Evolutionary conservation across 2,113 vertebrate species (phyloP).

Genomic region (Potamarius usumacintae): DNA sequence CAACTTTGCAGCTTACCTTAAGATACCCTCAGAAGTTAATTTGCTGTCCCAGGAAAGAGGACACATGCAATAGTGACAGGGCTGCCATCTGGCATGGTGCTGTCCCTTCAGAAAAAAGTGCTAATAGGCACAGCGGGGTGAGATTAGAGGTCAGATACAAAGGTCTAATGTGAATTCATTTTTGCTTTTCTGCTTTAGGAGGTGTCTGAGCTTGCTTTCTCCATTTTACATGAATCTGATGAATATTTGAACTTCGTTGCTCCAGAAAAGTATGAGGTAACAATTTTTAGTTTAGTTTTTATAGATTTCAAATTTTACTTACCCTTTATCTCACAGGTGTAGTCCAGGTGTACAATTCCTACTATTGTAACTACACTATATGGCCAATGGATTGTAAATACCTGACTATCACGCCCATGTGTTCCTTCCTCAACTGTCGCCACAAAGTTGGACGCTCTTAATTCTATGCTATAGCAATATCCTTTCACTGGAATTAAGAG

Average conservation of each 20-base stretch:
- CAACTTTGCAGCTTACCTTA: conserved; percentile 3
- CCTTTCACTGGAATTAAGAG: too few species aligned
- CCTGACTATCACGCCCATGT: background rate
- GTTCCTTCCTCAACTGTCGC: background rate
- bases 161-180: conserved; percentile 13
- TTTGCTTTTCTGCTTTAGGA: conserved; percentile 73
- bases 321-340: background rate
- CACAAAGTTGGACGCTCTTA: background rate
- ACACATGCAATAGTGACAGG: conserved; percentile 14
- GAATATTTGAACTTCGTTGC: conserved; percentile 97
- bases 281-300: conserved; percentile 20
- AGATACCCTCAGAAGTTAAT: background rate
- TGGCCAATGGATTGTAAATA: background rate
- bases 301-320: background rate
- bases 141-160: conserved; percentile 7
- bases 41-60: background rate
- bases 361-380: background rate
- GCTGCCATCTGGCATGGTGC: conserved; percentile 41
- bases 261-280: conserved; percentile 97
- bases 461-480: background rate
- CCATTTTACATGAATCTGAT: conserved; percentile 93
- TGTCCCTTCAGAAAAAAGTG: conserved; percentile 18
- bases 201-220: conserved; percentile 95
- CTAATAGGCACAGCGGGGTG: conserved; percentile 12
- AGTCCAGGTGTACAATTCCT: background rate